Base-by-base conservation (phyloP, 2,113 vertebrate genomes). In the Hyla sarda region DNA sequence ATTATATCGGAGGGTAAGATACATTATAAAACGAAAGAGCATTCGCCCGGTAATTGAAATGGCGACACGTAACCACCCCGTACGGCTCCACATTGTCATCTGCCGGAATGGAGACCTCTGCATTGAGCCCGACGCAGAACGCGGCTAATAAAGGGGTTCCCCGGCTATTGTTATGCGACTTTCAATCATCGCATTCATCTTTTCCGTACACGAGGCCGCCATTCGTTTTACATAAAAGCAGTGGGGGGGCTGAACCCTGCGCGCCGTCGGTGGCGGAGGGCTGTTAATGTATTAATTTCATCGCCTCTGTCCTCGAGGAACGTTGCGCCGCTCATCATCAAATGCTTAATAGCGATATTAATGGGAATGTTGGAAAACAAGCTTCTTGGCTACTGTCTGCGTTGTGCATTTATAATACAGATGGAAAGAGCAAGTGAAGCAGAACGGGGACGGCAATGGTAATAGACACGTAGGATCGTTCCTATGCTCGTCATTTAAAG, bases 61-160 rank as follows among this genome's bases (percentile, higher is more conserved):
- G 5, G 28, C 17, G 78, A 58, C 56, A 65, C 78, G 56, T 65
- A 56, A 14, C 34, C 52, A n/a, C 16, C 47, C 54, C 21, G 32
- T 47, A 54, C 52, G 12, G 28, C 75, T 30, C 52, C 10, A 25
- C 21, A 80, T 41, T 80, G 78, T 65, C 78, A 58, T 19, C 50
- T 1, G 4, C 0, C 2, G 34, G 78, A 62, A 47, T 62, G 56
- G n/a, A 81, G 78, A 62, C 78, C 78, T 81, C 56, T 17, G 32
- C 21, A 13, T 41, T 37, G 32, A 79, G 76, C 52, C 4, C 12
- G 11, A 21, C n/a, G 71, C 45, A 16, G 41, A 45, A 1, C 72
- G 73, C 12, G 21, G 13, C 78, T 81, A 81, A 81, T 81, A 81
- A 81, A 80, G 77, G 78, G 56, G 78, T 28, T 81, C 60, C 58